Base-by-base conservation (phyloP, 2,113 vertebrate genomes). In the Myxocyprinus asiaticus region DNA sequence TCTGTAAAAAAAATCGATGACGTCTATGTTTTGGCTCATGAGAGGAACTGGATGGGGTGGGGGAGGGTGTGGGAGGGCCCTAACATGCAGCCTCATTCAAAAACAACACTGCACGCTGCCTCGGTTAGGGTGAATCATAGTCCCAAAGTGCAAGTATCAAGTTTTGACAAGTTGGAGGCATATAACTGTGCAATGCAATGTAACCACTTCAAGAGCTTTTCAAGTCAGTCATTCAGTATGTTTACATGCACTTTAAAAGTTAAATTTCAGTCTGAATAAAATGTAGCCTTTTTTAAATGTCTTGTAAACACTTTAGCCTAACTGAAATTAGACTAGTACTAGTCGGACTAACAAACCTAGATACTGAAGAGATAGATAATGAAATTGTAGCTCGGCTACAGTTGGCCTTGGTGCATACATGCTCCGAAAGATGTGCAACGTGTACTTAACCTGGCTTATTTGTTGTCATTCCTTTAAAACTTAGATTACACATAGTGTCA, bases 81-180 rank as follows among this genome's bases (percentile, higher is more conserved):
- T 43, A 33, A 33, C 43, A 22, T 72, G 55, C 55, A 45, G 70
- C 70, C n/a, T 72, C 43, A 4, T 9, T 63, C 72, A 75, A 75
- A 75, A 61, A 75, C 72, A 75, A 63, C 72, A 75, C 59, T 4
- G 51, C 69, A 72, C 12, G 48, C 67, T 72, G 70, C 70, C n/a
- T 73, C n/a, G 15, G 59, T 48, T 33, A 33, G 22, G 22, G 22
- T 33, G 59, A 75, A 33, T 63, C 58, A 75, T 44, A 75, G 45
- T n/a, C 45, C 72, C 59, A 33, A 62, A 50, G 53, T 45, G 53
- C 42, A 58, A 59, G 55, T 45, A 72, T 72, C n/a, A 72, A 72
- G 70, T 59, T 45, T 50, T 76, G 79, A 70, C 58, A 33, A 33
- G 22, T 33, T 33, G 44, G 15, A 45, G 67, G 42, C 48, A 55